A percentile compares a stretch with the other conserved stretches of the same genome.
phyloP scores from a whole-genome alignment of 2,113 vertebrate species.

The Myotis yumanensis region DNA sequence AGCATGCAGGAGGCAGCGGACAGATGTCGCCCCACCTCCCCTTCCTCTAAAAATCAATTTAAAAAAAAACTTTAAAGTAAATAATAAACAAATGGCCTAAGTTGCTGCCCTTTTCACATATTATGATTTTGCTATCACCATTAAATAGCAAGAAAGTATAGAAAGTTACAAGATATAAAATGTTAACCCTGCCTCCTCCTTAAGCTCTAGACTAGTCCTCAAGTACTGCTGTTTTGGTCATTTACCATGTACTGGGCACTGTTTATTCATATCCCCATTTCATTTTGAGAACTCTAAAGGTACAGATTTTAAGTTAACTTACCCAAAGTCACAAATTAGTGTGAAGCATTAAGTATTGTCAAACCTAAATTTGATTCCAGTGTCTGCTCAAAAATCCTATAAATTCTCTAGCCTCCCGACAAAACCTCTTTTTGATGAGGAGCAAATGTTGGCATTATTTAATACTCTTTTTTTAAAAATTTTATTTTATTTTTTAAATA shows the following conservation, averaged over 20 bases:
- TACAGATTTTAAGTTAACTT: neutral
- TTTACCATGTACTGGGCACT: neutral
- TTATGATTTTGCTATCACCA: neutral
- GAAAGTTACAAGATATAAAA: neutral
- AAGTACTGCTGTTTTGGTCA: neutral
- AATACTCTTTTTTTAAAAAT: neutral
- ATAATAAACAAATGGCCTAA: neutral
- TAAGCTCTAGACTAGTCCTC: neutral
- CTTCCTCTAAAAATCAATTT: neutral
- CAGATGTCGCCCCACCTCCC: neutral
- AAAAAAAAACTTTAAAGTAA: neutral
- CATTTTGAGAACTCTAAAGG: slow-evolving; percentile 40
- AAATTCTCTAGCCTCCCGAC: neutral
- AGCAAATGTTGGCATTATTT: neutral
- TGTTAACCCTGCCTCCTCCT: neutral
- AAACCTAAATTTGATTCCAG: slow-evolving; percentile 1
- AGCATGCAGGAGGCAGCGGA: neutral
- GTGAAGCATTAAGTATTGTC: slow-evolving; percentile 1
- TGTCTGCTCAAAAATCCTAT: neutral
- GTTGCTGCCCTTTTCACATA: neutral
- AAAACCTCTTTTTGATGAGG: neutral
- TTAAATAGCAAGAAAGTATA: neutral
- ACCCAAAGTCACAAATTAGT: neutral
- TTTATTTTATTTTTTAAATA: too few species aligned
- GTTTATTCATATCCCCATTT: neutral